Base-by-base conservation (phyloP, 2,797 vertebrate genomes). In the Sebastes baramenuke region DNA sequence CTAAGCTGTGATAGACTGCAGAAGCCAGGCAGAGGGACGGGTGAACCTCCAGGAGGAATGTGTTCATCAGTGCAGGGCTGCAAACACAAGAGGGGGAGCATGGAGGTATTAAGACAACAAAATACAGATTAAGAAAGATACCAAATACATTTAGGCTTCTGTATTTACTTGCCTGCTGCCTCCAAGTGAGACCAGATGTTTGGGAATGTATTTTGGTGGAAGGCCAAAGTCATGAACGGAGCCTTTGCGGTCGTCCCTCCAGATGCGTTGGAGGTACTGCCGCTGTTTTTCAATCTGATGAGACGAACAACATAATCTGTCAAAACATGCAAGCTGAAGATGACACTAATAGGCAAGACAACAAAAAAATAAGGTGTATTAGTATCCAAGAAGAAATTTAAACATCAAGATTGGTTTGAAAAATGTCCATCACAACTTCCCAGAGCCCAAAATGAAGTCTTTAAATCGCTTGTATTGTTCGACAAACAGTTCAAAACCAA, bases 31-130 rank as follows among this genome's bases (percentile, higher is more conserved):
- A 93, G 65, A 97, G 92, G 5, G 95, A 97, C n/a, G 95, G 92
- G 24, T 97, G 95, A 54, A 97, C 92, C 82, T 97, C 96, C 80
- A 97, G 86, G 32, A 96, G 93, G 86, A 93, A 95, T 13, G 91
- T 58, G 14, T 85, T 95, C 89, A 93, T 95, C 81, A 94, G 86
- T 69, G 92, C 75, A 36, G 94, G 86, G 80, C 94, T 97, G 90
- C 36, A 92, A 68, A 74, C 20, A 60, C 20, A 64, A 16, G n/a
- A 8, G 22, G 56, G 36, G 12, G 18, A 72, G 38, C 2, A 55
- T 12, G 27, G 4, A 42, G 18, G 2, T 13, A 1, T 42, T 25
- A 16, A 66, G 25, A 24, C 4, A 11, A 8, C 3, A 27, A 60
- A 30, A 27, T 20, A 46, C 18, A 38, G 12, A 6, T 16, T 4